A percentile compares a stretch with the other conserved stretches of the same genome.
phyloP scores from a whole-genome alignment of 2,797 vertebrate species.

The Arrhamphus sclerolepis region DNA sequence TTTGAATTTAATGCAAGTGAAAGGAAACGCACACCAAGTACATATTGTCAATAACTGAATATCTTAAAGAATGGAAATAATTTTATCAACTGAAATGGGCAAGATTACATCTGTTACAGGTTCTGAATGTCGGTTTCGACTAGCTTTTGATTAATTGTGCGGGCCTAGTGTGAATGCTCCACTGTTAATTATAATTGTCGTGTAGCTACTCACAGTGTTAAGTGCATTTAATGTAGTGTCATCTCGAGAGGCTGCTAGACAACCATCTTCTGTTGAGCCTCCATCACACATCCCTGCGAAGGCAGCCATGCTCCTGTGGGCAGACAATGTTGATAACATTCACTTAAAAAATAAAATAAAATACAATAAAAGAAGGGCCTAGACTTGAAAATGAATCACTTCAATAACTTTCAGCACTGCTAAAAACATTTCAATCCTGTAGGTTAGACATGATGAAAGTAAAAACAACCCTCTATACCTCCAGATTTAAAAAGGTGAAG shows the following conservation, averaged over 20 bases:
- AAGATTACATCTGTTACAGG: too few relatives aligned
- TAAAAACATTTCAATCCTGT: background rate
- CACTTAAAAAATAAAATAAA: background rate
- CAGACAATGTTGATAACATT: conserved; percentile 23
- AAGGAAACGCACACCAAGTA: too few relatives aligned
- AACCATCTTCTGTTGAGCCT: conserved; percentile 97
- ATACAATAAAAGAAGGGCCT: background rate
- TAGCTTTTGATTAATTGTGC: too few relatives aligned
- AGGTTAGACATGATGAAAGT: background rate
- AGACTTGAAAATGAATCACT: too few relatives aligned
- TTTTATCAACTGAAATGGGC: too few relatives aligned
- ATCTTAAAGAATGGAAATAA: too few relatives aligned
- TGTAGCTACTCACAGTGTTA: conserved; percentile 90
- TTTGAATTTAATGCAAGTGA: too few relatives aligned
- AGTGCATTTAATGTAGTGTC: conserved; percentile 98
- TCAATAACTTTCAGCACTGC: background rate
- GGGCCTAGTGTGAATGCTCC: too few relatives aligned
- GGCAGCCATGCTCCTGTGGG: conserved; percentile 96
- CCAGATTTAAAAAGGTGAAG: background rate
- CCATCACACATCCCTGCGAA: conserved; percentile 99
- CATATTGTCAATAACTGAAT: too few relatives aligned
- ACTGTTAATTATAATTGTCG: conserved; percentile 1
- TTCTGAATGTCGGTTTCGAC: too few relatives aligned
- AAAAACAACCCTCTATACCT: background rate
- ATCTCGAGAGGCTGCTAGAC: conserved; percentile 94